A percentile compares a stretch with the other conserved stretches of the same genome.
These are phyloP conservation scores for Epistrophe grossulariae DNA, from an alignment of 2,888 invertebrate species.

Conservation along the genomic window DNA sequence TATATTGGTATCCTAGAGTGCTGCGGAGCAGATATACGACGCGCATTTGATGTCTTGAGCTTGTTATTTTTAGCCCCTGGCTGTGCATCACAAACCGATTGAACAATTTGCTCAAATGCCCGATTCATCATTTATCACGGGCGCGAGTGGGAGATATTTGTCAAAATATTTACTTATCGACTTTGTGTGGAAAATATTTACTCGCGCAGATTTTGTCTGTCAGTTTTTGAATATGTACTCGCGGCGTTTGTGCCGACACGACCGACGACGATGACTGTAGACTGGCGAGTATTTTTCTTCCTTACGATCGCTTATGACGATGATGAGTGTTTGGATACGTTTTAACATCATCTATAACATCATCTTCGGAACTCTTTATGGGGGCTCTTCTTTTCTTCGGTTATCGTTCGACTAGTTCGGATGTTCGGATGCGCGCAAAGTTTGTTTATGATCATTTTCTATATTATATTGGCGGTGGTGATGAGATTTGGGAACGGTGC, in stretches of 20 bases:
- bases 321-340: conserved; percentile 74
- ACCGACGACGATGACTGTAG: no score
- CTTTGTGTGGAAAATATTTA: conserved; percentile 74
- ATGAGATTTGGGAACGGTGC: conserved; percentile 43
- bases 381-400: background rate
- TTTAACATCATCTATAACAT: conserved; percentile 40
- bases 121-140: conserved; percentile 74
- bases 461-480: conserved; percentile 60
- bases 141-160: conserved; percentile 73
- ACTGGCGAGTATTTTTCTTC: conserved; percentile 63
- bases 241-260: conserved; percentile 13
- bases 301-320: conserved; percentile 70
- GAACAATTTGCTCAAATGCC: conserved; percentile 73
- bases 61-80: conserved; percentile 68
- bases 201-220: conserved; percentile 69
- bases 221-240: conserved; percentile 67
- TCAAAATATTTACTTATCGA: conserved; percentile 76
- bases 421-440: conserved; percentile 52
- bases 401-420: background rate
- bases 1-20: conserved; percentile 8
- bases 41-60: conserved; percentile 66
- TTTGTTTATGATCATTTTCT: conserved; percentile 68
- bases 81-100: conserved; percentile 59
- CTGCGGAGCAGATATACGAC: background rate
- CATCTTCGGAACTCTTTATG: conserved; percentile 53